Base-by-base conservation (phyloP, 2,113 vertebrate species). In the Syngnathus typhle region DNA sequence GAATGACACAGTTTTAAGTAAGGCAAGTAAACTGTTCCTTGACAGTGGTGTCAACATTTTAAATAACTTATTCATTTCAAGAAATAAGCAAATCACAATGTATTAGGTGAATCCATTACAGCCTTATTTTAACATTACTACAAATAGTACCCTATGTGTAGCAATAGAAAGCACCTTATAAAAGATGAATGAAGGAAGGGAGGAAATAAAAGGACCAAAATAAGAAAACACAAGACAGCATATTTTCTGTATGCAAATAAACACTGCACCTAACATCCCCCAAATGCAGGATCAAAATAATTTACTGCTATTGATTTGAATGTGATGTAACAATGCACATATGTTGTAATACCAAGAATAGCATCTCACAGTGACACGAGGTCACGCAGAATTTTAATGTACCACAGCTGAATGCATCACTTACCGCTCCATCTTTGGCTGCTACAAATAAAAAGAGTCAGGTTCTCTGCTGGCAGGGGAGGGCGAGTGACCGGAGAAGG, bases 391-490 rank as follows among this genome's bases (percentile, higher is more conserved):
- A 5, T 27, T 27, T 27, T 37, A 59, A 68, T 65, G 67, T 69
- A 60, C 72, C 78, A 80, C 47, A 72, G 64, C 60, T 72, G 74
- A 74, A 78, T 71, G 82, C 76, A 75, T 81, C 70, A 80, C 72
- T 84, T 82, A 63, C 79, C 68, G 77, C 75, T 79, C 76, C 76
- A 85, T 51, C 19, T 76, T 83, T 76, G 71, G 81, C 68, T 5
- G 71, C 87, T 80, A 64, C 85, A 89, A 87, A 87, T 89, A 87
- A 83, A 86, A 79, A 60, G 16, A 36, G 52, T 43, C 18, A 23
- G 69, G 62, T 16, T 72, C 66, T 73, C 69, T 79, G 76, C 69
- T 69, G 67, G 76, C 71, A 81, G 39, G 67, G 61, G 52, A 56
- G 64, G 54, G 10, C 43, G 16, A 15, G 16, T 36, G 16, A 59